Base-by-base conservation (phyloP, 2,113 vertebrate species). In the Hemichromis elongatus region DNA sequence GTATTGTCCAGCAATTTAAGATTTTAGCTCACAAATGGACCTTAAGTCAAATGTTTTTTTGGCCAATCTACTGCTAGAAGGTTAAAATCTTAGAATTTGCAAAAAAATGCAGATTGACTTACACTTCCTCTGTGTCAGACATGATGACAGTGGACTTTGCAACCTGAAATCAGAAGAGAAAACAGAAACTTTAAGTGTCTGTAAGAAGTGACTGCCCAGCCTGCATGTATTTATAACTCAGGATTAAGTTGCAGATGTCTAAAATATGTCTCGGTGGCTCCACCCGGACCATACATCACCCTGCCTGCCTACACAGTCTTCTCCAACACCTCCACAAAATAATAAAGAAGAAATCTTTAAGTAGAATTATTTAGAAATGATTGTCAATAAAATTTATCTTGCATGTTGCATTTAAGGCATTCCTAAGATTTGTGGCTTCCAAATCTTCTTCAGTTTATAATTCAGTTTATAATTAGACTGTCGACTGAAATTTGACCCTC, bases 81-180 rank as follows among this genome's bases (percentile, higher is more conserved):
- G 16, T 78, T n/a, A 7, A 40, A 59, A 5, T 21, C 12, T 0
- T 47, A 18, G 14, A 24, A 63, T 42, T 21, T 13, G 7, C 13
- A 79, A 24, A n/a, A 33, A 80, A 75, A 70, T 16, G n/a, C 35
- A 40, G 33, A 13, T 24, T 9, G 94, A 98, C 98, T 98, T 96
- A 99, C 98, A 96, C 96, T 92, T 99, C 98, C 89, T 99, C 97
- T 8, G 96, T 96, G 95, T 99, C 98, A 89, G 98, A 98, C 98
- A 99, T 99, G 96, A 87, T 95, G 96, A 92, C 52, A 90, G 91
- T 63, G 94, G 96, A 93, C 89, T 93, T 95, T 89, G 86, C 92
- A 96, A 93, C 97, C 98, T 97, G 87, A 86, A 91, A 66, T 42
- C 47, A 79, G 84, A 28, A 92, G 28, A 89, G 78, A 84, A 53